Base-by-base conservation (phyloP, 2,888 invertebrate species). In the Hetaerina titia region DNA sequence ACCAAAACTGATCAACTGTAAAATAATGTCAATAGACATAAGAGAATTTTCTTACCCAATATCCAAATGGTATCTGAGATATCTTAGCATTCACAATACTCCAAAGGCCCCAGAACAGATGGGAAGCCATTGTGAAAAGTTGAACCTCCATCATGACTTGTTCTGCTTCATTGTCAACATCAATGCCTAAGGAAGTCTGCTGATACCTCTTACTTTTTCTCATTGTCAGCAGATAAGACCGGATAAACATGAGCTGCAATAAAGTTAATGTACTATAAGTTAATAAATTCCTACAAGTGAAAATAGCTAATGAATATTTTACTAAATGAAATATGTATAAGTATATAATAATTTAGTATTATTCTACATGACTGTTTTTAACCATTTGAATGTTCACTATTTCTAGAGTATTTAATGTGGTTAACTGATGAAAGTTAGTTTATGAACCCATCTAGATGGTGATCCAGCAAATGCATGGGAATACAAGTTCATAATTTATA, bases 61-160 rank as follows among this genome's bases (percentile, higher is more conserved):
- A 99, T 95, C 99, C 99, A 96, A 99, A 99, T 45, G 98, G 98
- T 96, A 99, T 99, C 96, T 98, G 98, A 2, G 99, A 98, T 92
- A 98, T 98, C 95, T 98, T 98, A 0, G 98, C 98, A 96, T 99
- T 99, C 19, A 99, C 98, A 74, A 99, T 97, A 4, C 98, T 98
- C 99, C 99, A 99, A 0, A 99, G 97, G 1, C 98, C 97, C 99
- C 99, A 99, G 96, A 99, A 98, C 95, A 99, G 98, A 96, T 99
- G 99, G 92, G 99, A 98, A 58, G 98, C 98, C 95, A 99, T 97
- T 0, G 98, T 98, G 96, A 99, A 99, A 1, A 98, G 97, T 95
- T 98, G 98, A 69, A 99, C 98, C 97, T 99, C 99, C 58, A 97
- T 96, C 95, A 98, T 97, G 6, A 99, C 96, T 56, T 97, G 97